These are phyloP conservation scores for Zootermopsis nevadensis DNA, from an alignment of 2,888 invertebrate species.

Conservation along the genomic window DNA sequence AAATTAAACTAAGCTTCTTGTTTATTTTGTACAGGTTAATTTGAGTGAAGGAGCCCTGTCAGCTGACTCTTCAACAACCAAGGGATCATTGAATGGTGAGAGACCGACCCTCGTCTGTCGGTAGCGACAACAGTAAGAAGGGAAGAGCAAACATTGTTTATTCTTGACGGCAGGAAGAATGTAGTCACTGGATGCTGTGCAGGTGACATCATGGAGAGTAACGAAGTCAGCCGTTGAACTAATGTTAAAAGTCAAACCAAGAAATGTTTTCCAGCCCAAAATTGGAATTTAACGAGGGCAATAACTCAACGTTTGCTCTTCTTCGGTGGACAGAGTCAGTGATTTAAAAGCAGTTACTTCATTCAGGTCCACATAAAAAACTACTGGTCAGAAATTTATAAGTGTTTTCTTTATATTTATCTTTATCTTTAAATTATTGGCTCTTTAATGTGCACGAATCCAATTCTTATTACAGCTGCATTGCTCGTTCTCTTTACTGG, in stretches of 20 bases:
- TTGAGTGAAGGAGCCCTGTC: neutral
- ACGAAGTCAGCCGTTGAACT: no score
- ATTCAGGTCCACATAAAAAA: no score
- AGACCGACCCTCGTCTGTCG: neutral
- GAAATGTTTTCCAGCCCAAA: no score
- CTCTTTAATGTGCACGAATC: neutral
- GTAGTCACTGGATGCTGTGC: no score
- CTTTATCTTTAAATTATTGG: neutral
- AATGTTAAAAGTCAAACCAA: no score
- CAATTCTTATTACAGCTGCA: neutral
- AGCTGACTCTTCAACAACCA: neutral
- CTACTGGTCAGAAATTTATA: no score
- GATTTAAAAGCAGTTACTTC: neutral
- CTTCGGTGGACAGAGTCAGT: neutral
- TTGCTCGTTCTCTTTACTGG: neutral
- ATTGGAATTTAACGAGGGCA: no score
- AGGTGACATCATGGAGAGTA: no score
- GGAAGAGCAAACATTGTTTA: neutral
- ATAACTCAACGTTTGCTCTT: neutral
- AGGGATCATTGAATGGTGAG: slow-evolving; percentile 21
- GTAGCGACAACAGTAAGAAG: slow-evolving; percentile 14
- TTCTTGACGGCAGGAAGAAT: no score
- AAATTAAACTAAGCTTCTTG: no score
- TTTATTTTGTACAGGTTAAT: neutral
- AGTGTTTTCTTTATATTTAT: neutral